phyloP scores from a whole-genome alignment of 2,888 invertebrate genomes.

The Ormyrus labotus region DNA sequence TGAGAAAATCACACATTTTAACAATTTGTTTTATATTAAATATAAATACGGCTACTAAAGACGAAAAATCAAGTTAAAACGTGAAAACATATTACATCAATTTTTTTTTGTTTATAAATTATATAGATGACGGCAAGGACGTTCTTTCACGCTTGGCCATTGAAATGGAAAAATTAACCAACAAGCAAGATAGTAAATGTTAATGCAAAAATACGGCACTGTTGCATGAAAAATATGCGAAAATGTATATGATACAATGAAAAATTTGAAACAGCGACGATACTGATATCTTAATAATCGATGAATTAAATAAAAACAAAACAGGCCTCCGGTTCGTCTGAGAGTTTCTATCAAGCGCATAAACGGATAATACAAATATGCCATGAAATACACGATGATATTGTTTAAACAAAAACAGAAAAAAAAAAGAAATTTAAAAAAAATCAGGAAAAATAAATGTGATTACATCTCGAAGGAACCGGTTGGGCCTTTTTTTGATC shows the following conservation, averaged over 20 bases:
- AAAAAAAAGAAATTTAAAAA: slow-evolving; percentile 9
- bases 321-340: slow-evolving; percentile 6
- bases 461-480: slow-evolving; percentile 27
- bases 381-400: neutral
- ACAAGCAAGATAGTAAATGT: slow-evolving; percentile 25
- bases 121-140: slow-evolving; percentile 54
- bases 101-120: neutral
- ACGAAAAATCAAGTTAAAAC: too few relatives aligned
- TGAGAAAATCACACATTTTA: too few relatives aligned
- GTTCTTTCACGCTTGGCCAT: slow-evolving; percentile 72
- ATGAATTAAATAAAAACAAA: neutral
- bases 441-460: neutral
- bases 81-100: too few relatives aligned
- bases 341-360: neutral
- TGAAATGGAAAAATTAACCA: slow-evolving; percentile 68
- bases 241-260: slow-evolving; percentile 4
- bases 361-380: neutral
- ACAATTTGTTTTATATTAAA: too few relatives aligned
- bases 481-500: slow-evolving; percentile 25
- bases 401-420: neutral
- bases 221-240: slow-evolving; percentile 4
- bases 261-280: neutral
- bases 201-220: slow-evolving; percentile 48
- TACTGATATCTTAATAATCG: too few relatives aligned
- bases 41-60: too few relatives aligned